Conservation (phyloP, 1,140 invertebrate genomes). For the Temnothorax curvispinosus region DNA sequence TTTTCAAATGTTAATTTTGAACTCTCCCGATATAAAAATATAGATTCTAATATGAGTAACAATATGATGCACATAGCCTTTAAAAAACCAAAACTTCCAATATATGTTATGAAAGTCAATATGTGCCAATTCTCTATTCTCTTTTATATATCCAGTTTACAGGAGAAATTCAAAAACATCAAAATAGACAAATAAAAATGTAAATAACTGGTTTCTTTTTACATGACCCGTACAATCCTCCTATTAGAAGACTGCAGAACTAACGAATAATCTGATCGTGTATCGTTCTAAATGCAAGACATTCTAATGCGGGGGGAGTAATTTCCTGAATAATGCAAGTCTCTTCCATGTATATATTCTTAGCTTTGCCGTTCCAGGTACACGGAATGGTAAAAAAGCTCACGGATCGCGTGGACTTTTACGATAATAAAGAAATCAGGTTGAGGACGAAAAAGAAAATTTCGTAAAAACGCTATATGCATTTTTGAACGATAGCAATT, state of each 20-base stretch:
- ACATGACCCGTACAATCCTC: conserved; percentile 13
- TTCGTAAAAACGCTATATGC: conserved; percentile 20
- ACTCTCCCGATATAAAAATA: background rate
- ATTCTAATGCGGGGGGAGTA: conserved; percentile 42
- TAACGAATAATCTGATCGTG: conserved; percentile 36
- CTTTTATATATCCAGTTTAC: background rate
- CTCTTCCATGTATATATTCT: conserved; percentile 35
- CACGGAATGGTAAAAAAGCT: conserved; percentile 42
- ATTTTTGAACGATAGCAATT: conserved; percentile 20
- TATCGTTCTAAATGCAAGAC: conserved; percentile 46
- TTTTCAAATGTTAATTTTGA: background rate
- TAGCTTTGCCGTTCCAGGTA: conserved; percentile 48
- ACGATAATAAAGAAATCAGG: conserved; percentile 45
- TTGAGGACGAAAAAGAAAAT: background rate
- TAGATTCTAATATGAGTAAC: background rate
- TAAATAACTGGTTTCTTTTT: conserved; percentile 10
- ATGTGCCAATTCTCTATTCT: background rate
- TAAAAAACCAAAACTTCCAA: background rate
- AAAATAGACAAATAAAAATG: conserved; percentile 16
- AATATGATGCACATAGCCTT: background rate
- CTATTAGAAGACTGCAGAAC: conserved; percentile 28
- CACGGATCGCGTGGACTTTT: conserved; percentile 24
- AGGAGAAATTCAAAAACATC: background rate
- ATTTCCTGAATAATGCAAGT: conserved; percentile 60
- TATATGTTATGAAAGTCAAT: conserved; percentile 1